Evolutionary conservation across 2,113 vertebrate species (phyloP).

Genomic region (Chloropsis hardwickii): DNA sequence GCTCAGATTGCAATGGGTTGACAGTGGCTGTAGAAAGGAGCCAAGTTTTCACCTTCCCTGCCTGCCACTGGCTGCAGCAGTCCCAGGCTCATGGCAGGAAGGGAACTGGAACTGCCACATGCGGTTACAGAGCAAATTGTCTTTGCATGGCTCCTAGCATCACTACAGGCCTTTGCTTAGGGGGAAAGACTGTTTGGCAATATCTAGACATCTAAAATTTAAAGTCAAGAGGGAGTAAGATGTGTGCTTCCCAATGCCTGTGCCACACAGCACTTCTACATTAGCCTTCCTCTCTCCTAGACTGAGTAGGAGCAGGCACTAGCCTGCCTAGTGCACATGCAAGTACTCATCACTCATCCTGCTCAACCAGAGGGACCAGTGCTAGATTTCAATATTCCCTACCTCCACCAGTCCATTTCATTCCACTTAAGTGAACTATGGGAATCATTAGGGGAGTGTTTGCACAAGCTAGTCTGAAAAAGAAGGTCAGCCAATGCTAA

Average conservation of each 20-base stretch:
- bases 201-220: background rate
- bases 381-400: background rate
- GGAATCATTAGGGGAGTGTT: background rate
- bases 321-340: background rate
- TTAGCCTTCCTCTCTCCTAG: background rate
- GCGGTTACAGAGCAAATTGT: background rate
- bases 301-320: background rate
- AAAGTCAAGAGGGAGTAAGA: background rate
- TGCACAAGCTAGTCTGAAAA: background rate
- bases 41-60: rapidly evolving
- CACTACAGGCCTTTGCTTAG: background rate
- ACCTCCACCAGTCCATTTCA: background rate
- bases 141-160: background rate
- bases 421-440: background rate
- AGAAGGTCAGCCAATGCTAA: background rate
- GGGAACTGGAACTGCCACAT: background rate
- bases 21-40: background rate
- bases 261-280: background rate
- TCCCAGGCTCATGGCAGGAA: rapidly evolving
- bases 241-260: rapidly evolving
- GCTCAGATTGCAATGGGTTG: background rate
- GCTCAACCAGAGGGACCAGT: background rate
- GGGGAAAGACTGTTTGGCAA: background rate
- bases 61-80: background rate
- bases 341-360: background rate